Base-by-base conservation (phyloP, 2,888 invertebrate species). In the Plagodis dolabraria region DNA sequence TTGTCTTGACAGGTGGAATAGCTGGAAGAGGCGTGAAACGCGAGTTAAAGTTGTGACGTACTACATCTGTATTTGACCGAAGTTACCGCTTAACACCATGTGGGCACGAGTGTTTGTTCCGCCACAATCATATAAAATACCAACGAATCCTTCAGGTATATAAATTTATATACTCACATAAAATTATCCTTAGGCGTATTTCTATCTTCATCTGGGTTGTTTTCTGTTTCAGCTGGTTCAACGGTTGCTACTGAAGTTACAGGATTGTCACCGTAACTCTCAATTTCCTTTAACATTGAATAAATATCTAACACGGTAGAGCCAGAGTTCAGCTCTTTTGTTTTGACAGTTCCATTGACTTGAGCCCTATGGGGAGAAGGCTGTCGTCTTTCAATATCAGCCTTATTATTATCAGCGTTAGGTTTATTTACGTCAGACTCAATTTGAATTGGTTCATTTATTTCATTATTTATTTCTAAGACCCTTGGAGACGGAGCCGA, bases 281-380 rank as follows among this genome's bases (percentile, higher is more conserved):
- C 93, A 45, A 93, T 93, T 76, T 93, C 93, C 70, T 92, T 92
- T 42, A 93, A 71, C 89, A 93, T 92, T 0, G 93, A 91, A 74
- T 92, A 93, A 63, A 93, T 93, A 75, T 93, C 93, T 34, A 93
- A 71, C 1, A 93, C 92, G 42, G 91, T 89, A 1, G 92, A 88
- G 62, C 86, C 84, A 8, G 82, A 63, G 57, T 74, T 81, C 33
- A 91, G 67, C 35, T 90, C 90, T 43, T 79, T 83, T 5, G 76
- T 5, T 57, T 75, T 75, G 44, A 71, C 66, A 5, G 65, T 10
- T 5, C 80, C 80, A 58, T 76, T 76, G 40, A 70, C 72, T 42
- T 60, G 54, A 4, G 60, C 47, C 36, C 62, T 2, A 4, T 7
- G 48, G n/a, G 62, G 55, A 33, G 60, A 58, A 4, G 62, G 57